Evolutionary conservation across 2,797 vertebrate species (phyloP).

Genomic region (Syngnathus acus): DNA sequence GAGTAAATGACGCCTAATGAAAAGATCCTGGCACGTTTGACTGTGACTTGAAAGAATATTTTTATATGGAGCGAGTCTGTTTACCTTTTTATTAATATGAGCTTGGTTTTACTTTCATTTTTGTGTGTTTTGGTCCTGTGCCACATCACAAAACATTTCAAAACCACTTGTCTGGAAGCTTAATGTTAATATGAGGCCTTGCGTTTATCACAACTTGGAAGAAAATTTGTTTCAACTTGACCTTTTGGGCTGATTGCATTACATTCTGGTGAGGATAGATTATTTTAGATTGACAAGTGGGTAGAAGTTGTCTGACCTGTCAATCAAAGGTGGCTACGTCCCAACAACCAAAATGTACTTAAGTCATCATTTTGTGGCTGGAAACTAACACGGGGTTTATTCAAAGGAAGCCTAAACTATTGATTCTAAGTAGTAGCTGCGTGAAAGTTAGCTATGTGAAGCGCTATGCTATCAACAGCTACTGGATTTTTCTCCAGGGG

Average conservation of each 20-base stretch:
- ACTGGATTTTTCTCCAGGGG: too few relatives aligned
- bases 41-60: neutral
- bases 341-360: neutral
- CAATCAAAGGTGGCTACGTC: neutral
- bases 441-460: neutral
- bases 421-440: neutral
- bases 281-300: neutral
- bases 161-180: neutral
- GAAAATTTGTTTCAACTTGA: neutral
- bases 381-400: neutral
- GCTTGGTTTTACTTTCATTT: neutral
- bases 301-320: neutral
- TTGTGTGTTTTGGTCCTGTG: neutral
- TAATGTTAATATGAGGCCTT: neutral
- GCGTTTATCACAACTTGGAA: neutral
- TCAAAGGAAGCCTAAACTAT: neutral
- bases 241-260: neutral
- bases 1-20: conserved; percentile 28
- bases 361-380: neutral
- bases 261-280: neutral
- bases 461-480: neutral
- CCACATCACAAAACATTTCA: neutral
- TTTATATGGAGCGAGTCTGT: neutral
- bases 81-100: conserved; percentile 6
- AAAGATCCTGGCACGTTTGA: conserved; percentile 27